Base-by-base conservation (phyloP, 2,113 vertebrate genomes). In the Eublepharis macularius region DNA sequence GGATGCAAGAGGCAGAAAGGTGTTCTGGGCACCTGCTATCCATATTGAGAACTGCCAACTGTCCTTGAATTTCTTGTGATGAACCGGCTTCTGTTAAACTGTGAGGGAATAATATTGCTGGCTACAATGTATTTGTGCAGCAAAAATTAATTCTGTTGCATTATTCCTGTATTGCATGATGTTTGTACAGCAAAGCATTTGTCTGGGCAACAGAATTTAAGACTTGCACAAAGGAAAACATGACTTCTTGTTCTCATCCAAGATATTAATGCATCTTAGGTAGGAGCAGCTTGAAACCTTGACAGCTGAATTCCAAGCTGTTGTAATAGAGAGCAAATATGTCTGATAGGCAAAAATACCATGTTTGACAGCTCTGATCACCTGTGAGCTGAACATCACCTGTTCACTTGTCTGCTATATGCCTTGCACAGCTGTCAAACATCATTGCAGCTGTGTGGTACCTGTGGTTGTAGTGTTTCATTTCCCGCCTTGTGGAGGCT, bases 21-120 rank as follows among this genome's bases (percentile, higher is more conserved):
- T 70, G 12, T 63, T 79, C 81, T 84, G 69, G 92, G 13, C 34
- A 63, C 82, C 47, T 76, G 11, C 45, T 92, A 65, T 87, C 3
- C 4, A 32, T 86, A 80, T 51, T 60, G 75, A 80, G 84, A 83
- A 54, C 43, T 49, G 79, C 89, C 74, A 87, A 94, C 90, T 1
- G 6, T 9, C 45, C 69, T 92, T 87, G 43, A 43, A 43, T 14
- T 86, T 9, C 75, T 85, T 76, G 80, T 88, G 66, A 89, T 90
- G 89, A 88, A 87, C 74, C 88, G 57, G 34, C 88, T 95, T 93
- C 81, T 83, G 36, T 84, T 92, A 93, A 89, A 41, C 73, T 65
- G 86, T n/a, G 73, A 88, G 92, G 75, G 47, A 90, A 83, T 84
- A 92, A 17, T 60, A 32, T 92, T 90, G 92, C 75, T 89, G 78